Base-by-base conservation (phyloP, 2,113 vertebrate genomes). In the Pollimyrus isidori region DNA sequence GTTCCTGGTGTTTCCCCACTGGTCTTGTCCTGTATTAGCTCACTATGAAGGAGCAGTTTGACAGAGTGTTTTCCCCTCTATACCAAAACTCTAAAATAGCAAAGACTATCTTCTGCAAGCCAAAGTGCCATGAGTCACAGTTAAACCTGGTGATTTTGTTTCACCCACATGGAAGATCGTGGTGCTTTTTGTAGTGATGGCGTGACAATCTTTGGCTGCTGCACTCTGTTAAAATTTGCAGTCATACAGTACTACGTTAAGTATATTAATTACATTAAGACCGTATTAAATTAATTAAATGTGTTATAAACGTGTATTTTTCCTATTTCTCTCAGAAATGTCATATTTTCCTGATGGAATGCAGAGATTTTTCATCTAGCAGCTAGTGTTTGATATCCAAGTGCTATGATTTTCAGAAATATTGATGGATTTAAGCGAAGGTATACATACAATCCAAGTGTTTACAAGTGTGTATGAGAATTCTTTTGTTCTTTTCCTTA, bases 381-480 rank as follows among this genome's bases (percentile, higher is more conserved):
- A 80, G 82, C 11, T 45, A 80, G 65, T 87, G 53, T 42, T 76
- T 89, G 89, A 91, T 62, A 89, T 19, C 89, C 85, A 19, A 69
- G 87, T 90, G 88, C 92, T 58, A 89, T 84, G 90, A 87, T 90
- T 56, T 23, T 53, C 88, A 89, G 35, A 90, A 87, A 89, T 90
- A 89, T 90, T 49, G 62, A 42, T 42, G 91, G 89, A 58, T 88
- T 56, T 87, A 90, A 88, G 49, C 26, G 9, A 84, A 80, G 80
- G 13, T 58, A 30, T 90, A n/a, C 88, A 76, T 89, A 49, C 91
- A 90, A 91, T 93, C 90, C 30, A 88, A 52, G 90, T 56, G 92
- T 95, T 95, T 94, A 94, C 93, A 94, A 65, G 45, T 83, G 91
- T 85, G 90, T 80, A 69, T 69, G 62, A 30, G n/a, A 35, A 11